Evolutionary conservation across 2,113 vertebrate genomes (phyloP).

Genomic region (Rhipidura dahli): DNA sequence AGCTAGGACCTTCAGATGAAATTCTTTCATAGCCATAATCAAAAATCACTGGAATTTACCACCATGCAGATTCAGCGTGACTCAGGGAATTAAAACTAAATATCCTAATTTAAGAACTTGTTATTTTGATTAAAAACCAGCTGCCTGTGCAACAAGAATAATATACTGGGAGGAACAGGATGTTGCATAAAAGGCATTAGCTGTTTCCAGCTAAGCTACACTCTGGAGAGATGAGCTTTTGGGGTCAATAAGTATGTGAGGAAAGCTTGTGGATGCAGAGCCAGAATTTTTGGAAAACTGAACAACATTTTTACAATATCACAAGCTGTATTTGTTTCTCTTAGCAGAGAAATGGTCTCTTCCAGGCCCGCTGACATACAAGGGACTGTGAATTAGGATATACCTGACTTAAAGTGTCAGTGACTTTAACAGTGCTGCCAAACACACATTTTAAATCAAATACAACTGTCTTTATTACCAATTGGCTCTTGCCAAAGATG

Average conservation of each 20-base stretch:
- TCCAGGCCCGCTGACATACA: not conserved
- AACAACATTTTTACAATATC: not conserved
- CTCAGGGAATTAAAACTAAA: constrained; percentile 39
- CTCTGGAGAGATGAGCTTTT: not conserved
- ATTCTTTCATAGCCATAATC: constrained; percentile 19
- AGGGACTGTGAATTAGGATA: not conserved
- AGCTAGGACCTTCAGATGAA: constrained; percentile 27
- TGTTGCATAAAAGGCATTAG: not conserved
- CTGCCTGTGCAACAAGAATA: not conserved
- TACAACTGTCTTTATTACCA: not conserved
- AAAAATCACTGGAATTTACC: constrained; percentile 29
- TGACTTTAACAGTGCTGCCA: not conserved
- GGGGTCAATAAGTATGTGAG: not conserved
- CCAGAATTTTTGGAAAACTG: not conserved
- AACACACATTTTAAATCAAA: not conserved
- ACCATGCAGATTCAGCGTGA: constrained; percentile 39
- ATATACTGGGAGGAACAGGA: not conserved
- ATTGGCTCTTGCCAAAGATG: not conserved
- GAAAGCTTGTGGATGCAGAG: not conserved
- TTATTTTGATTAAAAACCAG: constrained; percentile 42
- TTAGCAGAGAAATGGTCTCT: not conserved
- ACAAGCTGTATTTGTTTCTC: not conserved
- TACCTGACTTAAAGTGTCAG: not conserved
- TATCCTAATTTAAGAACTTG: constrained; percentile 35
- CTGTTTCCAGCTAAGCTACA: not conserved